A percentile compares a stretch with the other conserved stretches of the same genome.
These are phyloP conservation scores for Palythoa caribaeorum DNA, from an alignment of 92 coral and sea anemone species.

Conservation along the genomic window DNA sequence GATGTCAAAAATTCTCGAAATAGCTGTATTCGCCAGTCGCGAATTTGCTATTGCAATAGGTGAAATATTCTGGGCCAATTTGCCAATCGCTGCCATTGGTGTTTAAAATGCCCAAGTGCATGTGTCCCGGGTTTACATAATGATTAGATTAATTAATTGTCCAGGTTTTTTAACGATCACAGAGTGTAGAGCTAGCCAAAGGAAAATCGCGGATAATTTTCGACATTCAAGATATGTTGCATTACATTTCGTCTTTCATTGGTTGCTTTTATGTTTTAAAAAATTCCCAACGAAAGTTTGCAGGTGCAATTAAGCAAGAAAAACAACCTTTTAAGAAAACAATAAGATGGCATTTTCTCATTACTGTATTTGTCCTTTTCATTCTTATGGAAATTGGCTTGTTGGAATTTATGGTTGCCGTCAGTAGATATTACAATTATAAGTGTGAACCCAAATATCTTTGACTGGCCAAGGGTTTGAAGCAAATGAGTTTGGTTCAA, in stretches of 20 bases:
- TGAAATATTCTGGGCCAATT: no score
- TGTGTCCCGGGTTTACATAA: no score
- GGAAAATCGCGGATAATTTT: no score
- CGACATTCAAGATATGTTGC: not conserved
- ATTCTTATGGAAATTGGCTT: conserved; percentile 31
- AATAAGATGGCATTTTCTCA: not conserved
- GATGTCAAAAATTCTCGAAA: no score
- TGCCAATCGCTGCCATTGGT: no score
- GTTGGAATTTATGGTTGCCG: conserved; percentile 29
- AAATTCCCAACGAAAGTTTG: not conserved
- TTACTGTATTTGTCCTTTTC: not conserved
- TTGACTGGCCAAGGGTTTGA: not conserved
- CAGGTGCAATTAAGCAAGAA: not conserved
- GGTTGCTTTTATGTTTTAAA: not conserved
- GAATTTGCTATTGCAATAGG: no score
- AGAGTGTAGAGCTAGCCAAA: no score
- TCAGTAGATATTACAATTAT: not conserved
- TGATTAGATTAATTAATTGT: no score
- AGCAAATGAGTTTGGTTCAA: not conserved
- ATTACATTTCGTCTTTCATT: not conserved
- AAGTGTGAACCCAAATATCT: conserved; percentile 20
- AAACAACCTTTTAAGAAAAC: conserved; percentile 4
- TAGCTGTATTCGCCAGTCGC: no score
- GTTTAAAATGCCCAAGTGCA: no score
- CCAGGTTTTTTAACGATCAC: no score